Base-by-base conservation (phyloP, 2,113 vertebrate species). In the Gnathonemus longibarbis region DNA sequence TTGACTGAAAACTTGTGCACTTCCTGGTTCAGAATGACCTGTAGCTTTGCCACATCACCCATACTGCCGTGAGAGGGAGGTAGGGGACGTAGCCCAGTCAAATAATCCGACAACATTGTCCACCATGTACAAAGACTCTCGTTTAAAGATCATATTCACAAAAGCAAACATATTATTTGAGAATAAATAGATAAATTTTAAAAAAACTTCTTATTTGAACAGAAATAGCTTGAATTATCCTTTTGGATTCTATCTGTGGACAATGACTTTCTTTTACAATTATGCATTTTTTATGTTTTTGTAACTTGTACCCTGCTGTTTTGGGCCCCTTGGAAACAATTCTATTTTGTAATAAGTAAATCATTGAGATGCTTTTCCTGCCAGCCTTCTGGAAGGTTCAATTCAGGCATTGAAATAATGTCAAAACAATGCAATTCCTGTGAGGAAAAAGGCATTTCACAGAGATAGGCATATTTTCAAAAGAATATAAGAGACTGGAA, bases 401-500 rank as follows among this genome's bases (percentile, higher is more conserved):
- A 15, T 13, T 39, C 4, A 24, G 86, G 52, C 49, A 39, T 35
- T 58, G 19, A 52, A 35, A 45, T 31, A 24, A 88, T 88, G 87
- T 88, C 53, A 88, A 88, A 88, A 88, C 52, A 88, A 88, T 58
- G 85, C 52, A 42, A 31, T 45, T 88, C 5, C 10, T 62, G 50
- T 88, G 9, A 27, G 31, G 50, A 88, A 35, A 88, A 74, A 10
- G 86, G n/a, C 24, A 31, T 87, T 87, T 58, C 27, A 58, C 17
- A 58, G 19, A 58, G 53, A 35, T 21, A 21, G 62, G 87, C 35
- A 24, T 31, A 58, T 31, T 58, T 39, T 17, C 53, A 56, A 56
- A 88, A 24, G 27, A 17, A 58, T 58, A 42, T 24, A 42, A 15
- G 24, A 50, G 53, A 88, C 31, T 88, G 86, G 19, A 87, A 87